Percentiles rank a stretch among this genome's conserved stretches.
phyloP scores from a whole-genome alignment of 2,888 invertebrate species.

The Agonopterix arenella region DNA sequence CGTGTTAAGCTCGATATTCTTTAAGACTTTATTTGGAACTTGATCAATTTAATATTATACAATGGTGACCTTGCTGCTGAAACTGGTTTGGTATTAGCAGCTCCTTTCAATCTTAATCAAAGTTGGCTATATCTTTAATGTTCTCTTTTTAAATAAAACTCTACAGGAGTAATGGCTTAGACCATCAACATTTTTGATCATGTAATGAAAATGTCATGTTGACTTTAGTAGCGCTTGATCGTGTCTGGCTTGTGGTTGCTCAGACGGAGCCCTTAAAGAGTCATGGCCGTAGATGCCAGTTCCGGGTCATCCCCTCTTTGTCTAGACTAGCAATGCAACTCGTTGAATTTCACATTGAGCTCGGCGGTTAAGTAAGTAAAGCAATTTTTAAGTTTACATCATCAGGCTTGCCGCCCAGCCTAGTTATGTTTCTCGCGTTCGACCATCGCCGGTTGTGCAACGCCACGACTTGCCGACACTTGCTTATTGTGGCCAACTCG shows the following conservation, averaged over 20 bases:
- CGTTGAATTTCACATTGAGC: conserved; percentile 59
- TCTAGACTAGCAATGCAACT: conserved; percentile 48
- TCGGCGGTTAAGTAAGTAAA: conserved; percentile 68
- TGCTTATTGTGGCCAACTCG: conserved; percentile 65
- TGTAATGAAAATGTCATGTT: background rate
- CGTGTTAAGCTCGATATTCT: no score
- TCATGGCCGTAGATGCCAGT: conserved; percentile 53
- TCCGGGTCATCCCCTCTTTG: conserved; percentile 53
- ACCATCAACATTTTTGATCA: background rate
- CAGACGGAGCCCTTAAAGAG: conserved; percentile 23
- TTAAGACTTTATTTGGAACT: no score
- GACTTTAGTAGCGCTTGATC: background rate
- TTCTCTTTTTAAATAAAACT: background rate
- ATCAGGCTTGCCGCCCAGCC: conserved; percentile 66
- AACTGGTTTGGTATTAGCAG: conserved; percentile 59
- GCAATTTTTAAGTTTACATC: conserved; percentile 76
- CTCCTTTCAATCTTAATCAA: conserved; percentile 43
- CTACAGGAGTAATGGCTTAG: background rate
- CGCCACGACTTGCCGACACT: conserved; percentile 65
- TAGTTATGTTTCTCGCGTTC: conserved; percentile 75
- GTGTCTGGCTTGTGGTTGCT: conserved; percentile 3
- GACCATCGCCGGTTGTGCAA: conserved; percentile 73
- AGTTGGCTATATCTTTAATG: conserved; percentile 24
- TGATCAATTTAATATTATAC: conserved; percentile 28
- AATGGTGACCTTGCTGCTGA: conserved; percentile 53